phyloP scores from a whole-genome alignment of 2,113 vertebrate species.

The Vimba vimba region DNA sequence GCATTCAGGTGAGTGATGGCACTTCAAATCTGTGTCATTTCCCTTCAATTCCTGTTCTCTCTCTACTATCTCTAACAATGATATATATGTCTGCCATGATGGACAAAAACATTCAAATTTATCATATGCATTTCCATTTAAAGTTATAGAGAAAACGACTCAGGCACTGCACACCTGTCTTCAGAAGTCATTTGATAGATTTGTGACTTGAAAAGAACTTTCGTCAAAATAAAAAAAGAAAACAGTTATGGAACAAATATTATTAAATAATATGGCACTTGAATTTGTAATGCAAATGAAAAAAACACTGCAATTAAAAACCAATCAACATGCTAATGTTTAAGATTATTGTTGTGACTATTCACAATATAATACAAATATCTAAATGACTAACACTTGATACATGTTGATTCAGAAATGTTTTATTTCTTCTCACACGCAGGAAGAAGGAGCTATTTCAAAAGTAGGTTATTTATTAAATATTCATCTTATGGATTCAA shows the following conservation, averaged over 20 bases:
- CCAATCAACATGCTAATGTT: background rate
- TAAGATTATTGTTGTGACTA: background rate
- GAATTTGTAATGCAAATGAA: background rate
- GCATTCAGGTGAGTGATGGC: conserved; percentile 13
- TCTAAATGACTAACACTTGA: background rate
- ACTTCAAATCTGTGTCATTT: conserved; percentile 20
- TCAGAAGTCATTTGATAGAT: background rate
- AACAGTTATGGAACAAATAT: background rate
- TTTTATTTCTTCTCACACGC: background rate
- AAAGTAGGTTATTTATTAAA: conserved; percentile 17
- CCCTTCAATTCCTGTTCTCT: background rate
- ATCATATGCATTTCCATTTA: background rate
- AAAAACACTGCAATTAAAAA: background rate
- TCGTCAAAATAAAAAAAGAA: background rate
- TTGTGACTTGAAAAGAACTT: background rate
- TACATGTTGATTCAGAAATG: conserved; percentile 1
- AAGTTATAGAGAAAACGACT: background rate
- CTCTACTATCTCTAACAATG: background rate
- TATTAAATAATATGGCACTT: background rate
- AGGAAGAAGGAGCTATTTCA: background rate
- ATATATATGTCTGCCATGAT: background rate
- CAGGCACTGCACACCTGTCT: background rate
- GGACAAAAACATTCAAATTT: background rate
- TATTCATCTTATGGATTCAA: background rate
- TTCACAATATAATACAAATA: background rate